Conservation (phyloP, 1,140 invertebrate genomes). For the Diabrotica virgifera region DNA sequence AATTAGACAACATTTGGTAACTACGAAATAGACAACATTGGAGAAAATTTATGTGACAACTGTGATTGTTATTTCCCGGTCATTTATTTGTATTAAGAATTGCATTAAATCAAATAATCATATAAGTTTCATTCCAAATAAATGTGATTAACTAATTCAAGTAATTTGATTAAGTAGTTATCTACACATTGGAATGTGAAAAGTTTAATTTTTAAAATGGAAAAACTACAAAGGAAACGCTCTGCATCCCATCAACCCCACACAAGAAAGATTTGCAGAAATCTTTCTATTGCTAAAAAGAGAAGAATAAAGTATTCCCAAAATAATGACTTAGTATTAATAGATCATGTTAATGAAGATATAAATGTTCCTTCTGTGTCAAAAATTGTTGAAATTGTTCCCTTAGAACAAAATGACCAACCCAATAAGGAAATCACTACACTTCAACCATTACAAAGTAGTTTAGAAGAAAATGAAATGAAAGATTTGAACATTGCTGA, state of each 20-base stretch:
- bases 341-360: slow-evolving; percentile 81
- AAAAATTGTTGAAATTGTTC: slow-evolving; percentile 74
- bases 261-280: slow-evolving; percentile 71
- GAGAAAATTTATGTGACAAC: no score
- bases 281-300: slow-evolving; percentile 63
- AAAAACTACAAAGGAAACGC: slow-evolving; percentile 76
- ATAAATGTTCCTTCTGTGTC: slow-evolving; percentile 61
- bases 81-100: no score
- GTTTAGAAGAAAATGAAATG: slow-evolving; percentile 66
- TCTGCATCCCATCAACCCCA: slow-evolving; percentile 84
- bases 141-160: no score
- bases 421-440: slow-evolving; percentile 67
- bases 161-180: no score
- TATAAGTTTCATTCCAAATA: no score
- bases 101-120: no score
- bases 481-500: slow-evolving; percentile 61
- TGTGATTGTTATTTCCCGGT: no score
- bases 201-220: slow-evolving; percentile 45
- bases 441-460: slow-evolving; percentile 72
- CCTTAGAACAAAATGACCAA: slow-evolving; percentile 43
- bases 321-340: slow-evolving; percentile 79
- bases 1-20: no score
- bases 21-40: no score
- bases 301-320: slow-evolving; percentile 57
- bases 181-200: no score